Base-by-base conservation (phyloP, 2,113 vertebrate species). In the Lepisosteus oculatus region DNA sequence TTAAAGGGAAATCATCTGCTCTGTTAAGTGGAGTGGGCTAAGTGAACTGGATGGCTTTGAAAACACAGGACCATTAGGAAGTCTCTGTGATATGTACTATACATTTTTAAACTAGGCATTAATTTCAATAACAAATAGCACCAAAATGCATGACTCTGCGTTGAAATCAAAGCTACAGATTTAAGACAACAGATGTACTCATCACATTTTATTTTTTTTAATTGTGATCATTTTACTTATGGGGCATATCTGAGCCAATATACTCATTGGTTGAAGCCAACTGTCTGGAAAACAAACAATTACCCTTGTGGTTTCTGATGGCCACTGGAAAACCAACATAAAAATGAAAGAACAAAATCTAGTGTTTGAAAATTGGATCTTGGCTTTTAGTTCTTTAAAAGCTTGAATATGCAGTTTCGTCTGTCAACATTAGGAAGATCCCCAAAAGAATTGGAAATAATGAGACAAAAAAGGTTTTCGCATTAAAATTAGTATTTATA, bases 401-500 rank as follows among this genome's bases (percentile, higher is more conserved):
- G 56, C 13, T 13, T 59, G n/a, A 13, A 59, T 11, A n/a, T 59
- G 56, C 13, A 59, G 13, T 59, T 59, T 13, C 56, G 7, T 59
- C 3, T 59, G 56, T 64, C 62, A 59, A 7, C 62, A 64, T 17
- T 42, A 17, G 41, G 42, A 29, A 11, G 42, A 64, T 29, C 42
- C 42, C 62, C 12, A 17, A 29, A 13, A 15, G 62, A 64, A 64
- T 43, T 64, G 62, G 47, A 13, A 42, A 11, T 8, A 43, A 63
- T 8, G 41, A 57, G 56, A 59, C 80, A 83, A 57, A 83, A 75
- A 66, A 78, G 72, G 73, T 78, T 72, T 59, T 65, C 44, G 59
- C 65, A 78, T 83, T 81, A 80, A 80, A 81, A 78, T 78, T 62
- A 72, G 44, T 84, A 80, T 86, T 88, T 83, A 82, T 85, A 78